A percentile compares a stretch with the other conserved stretches of the same genome.
Conservation (phyloP, 2,113 vertebrate species). For the Holacanthus passer region DNA sequence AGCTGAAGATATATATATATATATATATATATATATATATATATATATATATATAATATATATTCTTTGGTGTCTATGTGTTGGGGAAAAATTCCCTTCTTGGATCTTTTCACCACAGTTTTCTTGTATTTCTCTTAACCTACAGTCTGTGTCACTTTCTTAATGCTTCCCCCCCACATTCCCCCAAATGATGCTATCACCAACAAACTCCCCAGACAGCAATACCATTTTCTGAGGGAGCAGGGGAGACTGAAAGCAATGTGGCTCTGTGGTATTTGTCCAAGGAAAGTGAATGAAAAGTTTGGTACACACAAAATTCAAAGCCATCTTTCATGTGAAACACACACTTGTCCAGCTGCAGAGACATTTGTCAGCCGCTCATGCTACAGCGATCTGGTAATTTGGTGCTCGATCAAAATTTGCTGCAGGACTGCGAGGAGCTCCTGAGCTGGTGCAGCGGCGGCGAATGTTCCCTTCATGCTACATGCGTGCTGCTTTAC, state of each 20-base stretch:
- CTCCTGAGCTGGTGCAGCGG: constrained; percentile 6
- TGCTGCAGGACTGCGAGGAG: constrained; percentile 46
- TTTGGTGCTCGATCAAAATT: constrained; percentile 72
- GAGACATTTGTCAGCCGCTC: constrained; percentile 65
- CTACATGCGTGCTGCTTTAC: constrained; percentile 37
- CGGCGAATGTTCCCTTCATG: constrained; percentile 20
- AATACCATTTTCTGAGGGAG: constrained; percentile 28
- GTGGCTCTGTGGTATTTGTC: constrained; percentile 9
- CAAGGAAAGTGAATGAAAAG: constrained; percentile 33
- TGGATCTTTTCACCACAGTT: not conserved
- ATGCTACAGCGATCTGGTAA: constrained; percentile 62
- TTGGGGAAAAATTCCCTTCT: not conserved
- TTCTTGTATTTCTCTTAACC: not conserved
- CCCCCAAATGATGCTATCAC: constrained; percentile 16
- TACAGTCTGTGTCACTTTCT: not conserved
- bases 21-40: too few species aligned
- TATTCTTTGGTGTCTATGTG: not conserved
- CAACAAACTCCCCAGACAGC: constrained; percentile 26
- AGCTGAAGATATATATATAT: too few species aligned
- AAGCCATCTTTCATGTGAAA: constrained; percentile 47
- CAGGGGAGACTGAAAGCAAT: constrained; percentile 25
- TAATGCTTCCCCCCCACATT: not conserved
- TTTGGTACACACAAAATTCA: constrained; percentile 45
- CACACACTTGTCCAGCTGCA: constrained; percentile 36
- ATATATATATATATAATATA: too few species aligned